Evolutionary conservation across 1,140 invertebrate species (phyloP), one percentile per base, ranked within the genome.

Genomic region (Neuroterus valhalla): DNA sequence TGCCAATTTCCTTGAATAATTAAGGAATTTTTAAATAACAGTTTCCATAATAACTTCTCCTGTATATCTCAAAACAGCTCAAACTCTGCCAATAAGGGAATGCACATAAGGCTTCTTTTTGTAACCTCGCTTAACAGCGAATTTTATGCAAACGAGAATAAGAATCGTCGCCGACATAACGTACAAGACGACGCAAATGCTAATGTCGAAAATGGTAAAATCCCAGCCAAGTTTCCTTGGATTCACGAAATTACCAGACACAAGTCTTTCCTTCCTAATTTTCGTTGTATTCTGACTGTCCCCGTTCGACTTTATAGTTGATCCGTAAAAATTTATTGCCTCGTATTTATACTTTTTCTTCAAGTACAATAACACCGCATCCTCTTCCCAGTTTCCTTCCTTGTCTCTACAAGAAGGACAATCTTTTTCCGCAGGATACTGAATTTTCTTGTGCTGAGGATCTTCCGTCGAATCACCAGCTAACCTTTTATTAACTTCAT

Each of bases 391-490:
- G 23, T 91, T 90, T 3, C 89, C 91, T 71, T 92, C 89, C 2
- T 84, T 78, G 14, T 90, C 85, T 71, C 91, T 92, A 86, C 98
- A 99, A 14, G 90, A 82, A 0, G 93, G 90, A 89, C 98, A 98
- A 70, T 92, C 89, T 1, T 89, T 81, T 11, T 84, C 77, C 12
- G 93, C 90, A 1, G 98, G 98, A 89, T 98, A 99, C 84, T 97
- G 95, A 45, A 95, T 91, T 90, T 99, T 99, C 1, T 95, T 96
- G 89, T 95, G 93, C 70, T 91, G 81, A 0, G 98, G 97, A 91
- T 99, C 98, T 88, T 99, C 98, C 12, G 96, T 97, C 1, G 90
- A 66, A 87, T 98, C 96, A 0, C 96, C 95, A 42, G 94, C 92
- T 15, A 99, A 88, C 77, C 98, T 92, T 76, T 94, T 90, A 87